A percentile compares a stretch with the other conserved stretches of the same genome.
These are phyloP conservation scores for Stenchaetothrips biformis DNA, from an alignment of 2,888 invertebrate genomes.

Conservation along the genomic window DNA sequence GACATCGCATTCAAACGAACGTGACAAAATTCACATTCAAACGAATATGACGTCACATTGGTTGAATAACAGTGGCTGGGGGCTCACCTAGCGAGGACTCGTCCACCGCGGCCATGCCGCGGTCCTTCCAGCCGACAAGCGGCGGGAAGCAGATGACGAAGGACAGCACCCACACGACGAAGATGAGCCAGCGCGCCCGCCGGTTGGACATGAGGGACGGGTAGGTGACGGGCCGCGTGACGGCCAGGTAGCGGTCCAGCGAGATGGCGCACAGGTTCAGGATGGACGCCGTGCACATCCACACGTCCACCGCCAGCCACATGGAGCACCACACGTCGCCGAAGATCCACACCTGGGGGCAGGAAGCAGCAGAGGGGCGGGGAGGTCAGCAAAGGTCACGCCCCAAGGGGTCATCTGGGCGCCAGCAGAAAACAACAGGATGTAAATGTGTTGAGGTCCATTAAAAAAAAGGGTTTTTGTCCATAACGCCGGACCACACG, in stretches of 20 bases:
- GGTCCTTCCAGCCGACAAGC: conserved; percentile 86
- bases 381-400: too few species aligned
- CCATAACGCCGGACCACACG: too few species aligned
- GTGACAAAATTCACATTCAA: too few species aligned
- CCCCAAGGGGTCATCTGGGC: too few species aligned
- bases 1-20: too few species aligned
- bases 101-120: conserved; percentile 47
- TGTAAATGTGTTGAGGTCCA: too few species aligned
- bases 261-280: conserved; percentile 94
- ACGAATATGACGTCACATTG: too few species aligned
- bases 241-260: conserved; percentile 91
- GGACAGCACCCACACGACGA: conserved; percentile 90
- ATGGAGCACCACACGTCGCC: conserved; percentile 93
- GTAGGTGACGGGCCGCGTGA: conserved; percentile 92
- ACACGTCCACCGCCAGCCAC: conserved; percentile 96
- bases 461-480: too few species aligned
- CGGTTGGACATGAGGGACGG: conserved; percentile 82
- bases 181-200: conserved; percentile 80
- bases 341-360: conserved; percentile 87
- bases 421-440: too few species aligned
- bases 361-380: background rate
- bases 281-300: conserved; percentile 98
- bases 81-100: conserved; percentile 26
- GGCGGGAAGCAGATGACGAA: conserved; percentile 97
- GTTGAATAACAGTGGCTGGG: too few species aligned